Evolutionary conservation across 2,888 invertebrate genomes (phyloP).

Genomic region (Minunthozetes semirufus): DNA sequence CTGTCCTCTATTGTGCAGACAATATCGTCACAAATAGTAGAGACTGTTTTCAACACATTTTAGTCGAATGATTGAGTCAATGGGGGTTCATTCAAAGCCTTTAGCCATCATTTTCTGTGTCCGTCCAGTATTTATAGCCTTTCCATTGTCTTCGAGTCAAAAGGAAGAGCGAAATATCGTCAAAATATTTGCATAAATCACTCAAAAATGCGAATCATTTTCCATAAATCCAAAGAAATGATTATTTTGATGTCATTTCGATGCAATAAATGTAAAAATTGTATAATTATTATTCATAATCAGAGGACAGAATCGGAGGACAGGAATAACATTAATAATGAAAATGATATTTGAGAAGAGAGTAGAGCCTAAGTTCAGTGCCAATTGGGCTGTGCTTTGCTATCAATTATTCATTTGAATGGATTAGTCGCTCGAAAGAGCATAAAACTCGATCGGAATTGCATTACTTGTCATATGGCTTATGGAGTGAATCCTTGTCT

Average conservation of each 20-base stretch:
- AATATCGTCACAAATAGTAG: constrained; percentile 19
- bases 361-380: background rate
- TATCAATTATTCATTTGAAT: constrained; percentile 32
- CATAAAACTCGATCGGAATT: constrained; percentile 17
- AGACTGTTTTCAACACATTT: constrained; percentile 26
- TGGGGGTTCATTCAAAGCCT: constrained; percentile 7
- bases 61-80: constrained; percentile 13
- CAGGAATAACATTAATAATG: no score
- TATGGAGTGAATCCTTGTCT: background rate
- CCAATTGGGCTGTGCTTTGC: background rate
- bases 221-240: no score
- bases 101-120: constrained; percentile 16
- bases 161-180: constrained; percentile 9
- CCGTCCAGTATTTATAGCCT: constrained; percentile 18
- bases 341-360: background rate
- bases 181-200: constrained; percentile 1
- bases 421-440: constrained; percentile 21
- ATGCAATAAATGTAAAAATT: background rate
- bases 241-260: no score
- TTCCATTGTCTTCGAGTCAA: constrained; percentile 15
- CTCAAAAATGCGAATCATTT: background rate
- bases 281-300: background rate
- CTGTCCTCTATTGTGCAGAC: background rate
- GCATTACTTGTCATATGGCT: constrained; percentile 10
- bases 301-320: background rate